phyloP scores from a whole-genome alignment of 1,140 invertebrate genomes.

The Apis cerana region DNA sequence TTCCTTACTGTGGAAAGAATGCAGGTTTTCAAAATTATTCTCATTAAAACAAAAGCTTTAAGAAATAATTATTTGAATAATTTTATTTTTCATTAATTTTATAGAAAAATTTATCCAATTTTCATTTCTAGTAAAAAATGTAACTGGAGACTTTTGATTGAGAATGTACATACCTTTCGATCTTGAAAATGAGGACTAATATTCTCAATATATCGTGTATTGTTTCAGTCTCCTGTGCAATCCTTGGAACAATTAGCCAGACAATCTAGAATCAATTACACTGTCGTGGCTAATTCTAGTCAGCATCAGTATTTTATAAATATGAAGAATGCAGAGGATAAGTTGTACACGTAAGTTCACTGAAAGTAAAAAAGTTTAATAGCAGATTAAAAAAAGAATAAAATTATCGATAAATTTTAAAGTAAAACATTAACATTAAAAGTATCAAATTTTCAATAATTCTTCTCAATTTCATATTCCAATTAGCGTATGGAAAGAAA shows the following conservation, averaged over 20 bases:
- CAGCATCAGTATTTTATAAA: slow-evolving; percentile 94
- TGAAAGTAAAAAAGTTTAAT: not conserved
- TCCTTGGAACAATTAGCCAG: slow-evolving; percentile 93
- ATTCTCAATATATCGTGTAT: too few relatives aligned
- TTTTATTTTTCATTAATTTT: too few relatives aligned
- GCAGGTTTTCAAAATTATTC: slow-evolving; percentile 84
- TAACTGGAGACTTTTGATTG: too few relatives aligned
- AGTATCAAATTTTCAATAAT: too few relatives aligned
- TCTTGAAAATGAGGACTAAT: not conserved
- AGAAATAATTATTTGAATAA: too few relatives aligned
- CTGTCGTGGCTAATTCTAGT: slow-evolving; percentile 90
- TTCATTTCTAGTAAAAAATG: too few relatives aligned
- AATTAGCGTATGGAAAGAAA: slow-evolving; percentile 92
- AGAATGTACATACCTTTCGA: too few relatives aligned
- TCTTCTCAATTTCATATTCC: slow-evolving; percentile 45
- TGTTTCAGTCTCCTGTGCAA: slow-evolving; percentile 88
- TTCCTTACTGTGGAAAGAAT: slow-evolving; percentile 98
- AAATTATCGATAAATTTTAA: not conserved
- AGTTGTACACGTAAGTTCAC: slow-evolving; percentile 87
- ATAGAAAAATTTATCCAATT: too few relatives aligned
- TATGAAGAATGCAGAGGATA: slow-evolving; percentile 95
- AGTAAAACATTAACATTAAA: too few relatives aligned
- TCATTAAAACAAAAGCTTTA: too few relatives aligned
- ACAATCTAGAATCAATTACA: slow-evolving; percentile 95
- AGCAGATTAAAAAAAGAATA: not conserved